These are phyloP conservation scores for Mycetomoellerius zeteki DNA, from an alignment of 1,140 invertebrate species.

Conservation along the genomic window DNA sequence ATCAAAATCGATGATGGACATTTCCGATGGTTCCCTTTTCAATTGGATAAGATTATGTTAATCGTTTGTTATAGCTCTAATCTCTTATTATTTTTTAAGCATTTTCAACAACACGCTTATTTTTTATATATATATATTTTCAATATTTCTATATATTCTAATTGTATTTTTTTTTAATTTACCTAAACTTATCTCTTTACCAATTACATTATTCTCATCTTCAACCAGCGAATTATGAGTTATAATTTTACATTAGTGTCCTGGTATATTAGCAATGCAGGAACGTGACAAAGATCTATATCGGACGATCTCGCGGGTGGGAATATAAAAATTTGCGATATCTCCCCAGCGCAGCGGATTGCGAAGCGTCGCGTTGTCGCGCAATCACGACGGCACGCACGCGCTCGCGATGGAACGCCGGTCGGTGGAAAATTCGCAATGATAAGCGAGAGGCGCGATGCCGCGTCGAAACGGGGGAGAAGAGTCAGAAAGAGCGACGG, in stretches of 20 bases:
- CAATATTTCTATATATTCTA: background rate
- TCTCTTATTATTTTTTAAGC: background rate
- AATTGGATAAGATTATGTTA: background rate
- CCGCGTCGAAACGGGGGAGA: slow-evolving; percentile 5
- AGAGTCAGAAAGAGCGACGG: slow-evolving; percentile 16
- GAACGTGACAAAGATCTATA: slow-evolving; percentile 38
- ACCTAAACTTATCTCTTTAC: background rate
- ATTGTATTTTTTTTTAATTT: background rate
- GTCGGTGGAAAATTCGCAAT: slow-evolving; percentile 40
- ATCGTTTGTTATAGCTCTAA: background rate
- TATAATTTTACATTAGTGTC: slow-evolving; percentile 18
- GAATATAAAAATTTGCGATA: slow-evolving; percentile 12
- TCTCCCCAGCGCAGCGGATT: slow-evolving; percentile 16
- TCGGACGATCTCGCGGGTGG: background rate
- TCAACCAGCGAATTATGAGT: background rate
- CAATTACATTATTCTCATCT: background rate
- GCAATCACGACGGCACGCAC: slow-evolving; percentile 1
- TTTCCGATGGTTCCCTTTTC: too few species aligned
- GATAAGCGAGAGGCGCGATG: background rate
- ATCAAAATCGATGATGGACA: too few species aligned
- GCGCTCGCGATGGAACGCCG: slow-evolving; percentile 37
- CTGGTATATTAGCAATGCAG: slow-evolving; percentile 23
- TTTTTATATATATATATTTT: too few species aligned
- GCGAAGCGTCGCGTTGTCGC: slow-evolving; percentile 1
- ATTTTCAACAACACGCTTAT: too few species aligned